Evolutionary conservation across 1,140 invertebrate genomes (phyloP), one percentile per base, ranked within the genome.

Genomic region (Sycobia sp.): DNA sequence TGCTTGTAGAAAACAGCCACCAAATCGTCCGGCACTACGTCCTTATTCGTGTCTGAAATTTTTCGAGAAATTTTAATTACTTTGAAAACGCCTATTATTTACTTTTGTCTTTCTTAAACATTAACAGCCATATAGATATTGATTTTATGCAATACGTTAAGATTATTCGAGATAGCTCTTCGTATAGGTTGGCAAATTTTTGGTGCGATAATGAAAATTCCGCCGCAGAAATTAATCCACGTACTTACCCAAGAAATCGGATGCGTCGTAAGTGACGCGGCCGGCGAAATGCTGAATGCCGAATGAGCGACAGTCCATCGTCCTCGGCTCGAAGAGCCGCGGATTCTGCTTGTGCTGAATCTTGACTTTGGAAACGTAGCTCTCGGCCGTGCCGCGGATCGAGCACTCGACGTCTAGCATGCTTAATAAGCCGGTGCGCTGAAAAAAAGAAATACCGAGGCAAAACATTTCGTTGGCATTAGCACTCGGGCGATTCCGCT

Each of bases 331-430:
- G 73, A 89, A 88, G 38, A 94, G 83, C 43, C 91, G 83, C 2
- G 85, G 82, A 73, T 91, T 93, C 69, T 89, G 86, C 71, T 90
- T 88, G 74, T 96, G 93, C 71, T 95, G 92, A 9, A 91, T 86
- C 78, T 90, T 90, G 47, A 95, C 88, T 81, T 95, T 92, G 44
- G 91, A 87, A 25, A 96, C 89, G 80, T 95, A 95, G 66, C 90
- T 91, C 75, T 96, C 94, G 4, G 93, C 91, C 0, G 90, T 90
- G 46, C 93, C 92, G 20, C 92, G 83, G 36, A 93, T 89, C 0
- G 91, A 93, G 73, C 94, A 96, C 80, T 96, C 94, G n/a, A 91
- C 92, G 79, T 97, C 94, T 63, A 97, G 79, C 88, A 96, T 93
- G 69, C 92, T 95, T 38, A 97, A 79, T 59, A 97, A 82, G 13